Evolutionary conservation across 1,140 invertebrate genomes (phyloP), one percentile per base, ranked within the genome.

Genomic region (Stratiolaelaps scimitus): DNA sequence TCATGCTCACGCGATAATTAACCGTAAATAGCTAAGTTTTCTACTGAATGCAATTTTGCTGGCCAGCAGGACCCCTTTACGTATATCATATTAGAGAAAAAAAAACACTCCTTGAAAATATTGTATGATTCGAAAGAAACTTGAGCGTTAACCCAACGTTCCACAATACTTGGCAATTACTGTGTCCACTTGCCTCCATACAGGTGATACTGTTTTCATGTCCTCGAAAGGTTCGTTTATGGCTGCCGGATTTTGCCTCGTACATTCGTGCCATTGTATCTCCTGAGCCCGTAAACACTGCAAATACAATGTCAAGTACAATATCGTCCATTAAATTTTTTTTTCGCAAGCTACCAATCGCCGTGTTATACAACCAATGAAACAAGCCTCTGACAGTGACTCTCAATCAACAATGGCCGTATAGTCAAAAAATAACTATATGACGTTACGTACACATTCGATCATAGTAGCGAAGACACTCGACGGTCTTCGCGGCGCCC

Each of bases 201-300:
- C 74, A 73, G 34, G 75, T 77, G 28, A 80, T 72, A 19, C 76
- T 73, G 13, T 71, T 73, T 46, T 71, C 68, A 66, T 80, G 78
- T 1, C 78, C 79, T 43, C 70, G 69, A 69, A 78, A 78, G 2
- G 70, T 70, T 20, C 76, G 68, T 70, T 75, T 76, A 17, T 79
- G 67, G 7, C 73, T 71, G 45, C 78, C 80, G 19, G 77, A 78
- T 71, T 80, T 80, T n/a, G 79, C 75, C 70, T 81, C 78, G 71
- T 73, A 81, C 46, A 75, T 74, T 48, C 78, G 70, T 15, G 73
- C 74, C 1, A 69, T 53, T 6, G 71, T 45, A 65, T 72, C 72
- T 28, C 69, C 77, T 72, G 76, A 77, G 6, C 75, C 78, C 20
- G 78, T 80, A 66, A 74, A 80, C 17, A 81, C 79, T 80, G 71